Conservation (phyloP, 2,113 vertebrate genomes). For the Mola mola region DNA sequence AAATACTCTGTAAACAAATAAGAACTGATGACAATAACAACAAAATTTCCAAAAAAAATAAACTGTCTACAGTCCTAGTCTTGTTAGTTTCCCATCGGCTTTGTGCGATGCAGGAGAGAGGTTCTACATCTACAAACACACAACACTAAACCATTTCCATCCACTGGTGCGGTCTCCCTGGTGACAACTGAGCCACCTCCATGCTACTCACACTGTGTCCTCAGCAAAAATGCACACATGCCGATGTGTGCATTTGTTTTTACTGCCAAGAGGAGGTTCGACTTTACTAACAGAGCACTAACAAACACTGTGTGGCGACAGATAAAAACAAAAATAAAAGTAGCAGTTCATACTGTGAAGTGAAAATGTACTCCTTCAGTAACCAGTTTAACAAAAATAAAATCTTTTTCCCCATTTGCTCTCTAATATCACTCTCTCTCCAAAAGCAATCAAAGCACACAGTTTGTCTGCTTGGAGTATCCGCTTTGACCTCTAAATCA, state of each 20-base stretch:
- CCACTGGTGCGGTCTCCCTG: not conserved
- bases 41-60: constrained; percentile 73
- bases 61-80: constrained; percentile 64
- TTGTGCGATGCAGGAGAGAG: constrained; percentile 47
- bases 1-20: constrained; percentile 74
- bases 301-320: not conserved
- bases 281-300: no score
- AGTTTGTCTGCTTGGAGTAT: not conserved
- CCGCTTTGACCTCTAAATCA: constrained; percentile 1
- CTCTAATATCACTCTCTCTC: not conserved
- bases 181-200: not conserved
- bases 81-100: constrained; percentile 57
- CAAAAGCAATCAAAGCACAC: not conserved
- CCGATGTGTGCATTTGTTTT: no score
- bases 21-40: constrained; percentile 57
- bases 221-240: no score
- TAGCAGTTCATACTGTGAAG: constrained; percentile 4
- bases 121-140: constrained; percentile 48
- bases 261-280: no score
- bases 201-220: constrained; percentile 24
- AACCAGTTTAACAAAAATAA: not conserved
- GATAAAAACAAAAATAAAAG: constrained; percentile 7
- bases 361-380: not conserved
- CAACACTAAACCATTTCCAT: constrained; percentile 15
- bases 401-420: not conserved